Evolutionary conservation across 2,888 invertebrate genomes (phyloP), one percentile per base, ranked within the genome.

Genomic region (Orthosia gracilis): DNA sequence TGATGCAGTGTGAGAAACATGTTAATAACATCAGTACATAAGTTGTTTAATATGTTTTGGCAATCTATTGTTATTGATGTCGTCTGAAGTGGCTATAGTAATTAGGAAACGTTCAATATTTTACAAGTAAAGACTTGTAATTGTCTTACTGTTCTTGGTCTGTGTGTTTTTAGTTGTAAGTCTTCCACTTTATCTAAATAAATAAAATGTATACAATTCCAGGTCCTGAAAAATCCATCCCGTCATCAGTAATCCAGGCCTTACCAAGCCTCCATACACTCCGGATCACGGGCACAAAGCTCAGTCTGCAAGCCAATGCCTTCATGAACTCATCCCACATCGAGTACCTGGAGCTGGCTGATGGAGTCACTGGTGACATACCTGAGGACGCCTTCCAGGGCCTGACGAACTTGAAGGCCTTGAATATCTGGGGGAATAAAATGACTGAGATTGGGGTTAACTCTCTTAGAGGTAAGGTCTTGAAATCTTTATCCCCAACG

Each of bases 401-500:
- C 0, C 73, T 89, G 4, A 15, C 31, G 0, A 50, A 67, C 0
- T 73, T 93, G 21, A 23, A 40, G 0, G 54, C 4, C 0, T 76
- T 93, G 2, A 76, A 77, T 23, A 73, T 92, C 0, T 83, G 81
- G 70, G 40, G 62, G 1, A 92, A 92, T 63, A 26, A 72, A 0
- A 61, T 92, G 13, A 23, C 5, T 1, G 50, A 69, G 4, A 49
- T 90, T 31, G 78, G 78, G 0, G 66, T 55, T 0, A 80, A 81
- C 15, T 57, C 89, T 13, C 84, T 92, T 7, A 63, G 52, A 31
- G 82, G 85, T 75, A 26, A 65, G 77, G 31, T 40, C 40, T 40
- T 40, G 1, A 40, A 40, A 9, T 40, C 7, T 40, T 40, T 40
- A 40, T 40, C 40, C 9, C 1, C 40, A 40, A 40, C 40, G 40